These are phyloP conservation scores for Archilochus colubris DNA, from an alignment of 2,113 vertebrate genomes.

Conservation along the genomic window DNA sequence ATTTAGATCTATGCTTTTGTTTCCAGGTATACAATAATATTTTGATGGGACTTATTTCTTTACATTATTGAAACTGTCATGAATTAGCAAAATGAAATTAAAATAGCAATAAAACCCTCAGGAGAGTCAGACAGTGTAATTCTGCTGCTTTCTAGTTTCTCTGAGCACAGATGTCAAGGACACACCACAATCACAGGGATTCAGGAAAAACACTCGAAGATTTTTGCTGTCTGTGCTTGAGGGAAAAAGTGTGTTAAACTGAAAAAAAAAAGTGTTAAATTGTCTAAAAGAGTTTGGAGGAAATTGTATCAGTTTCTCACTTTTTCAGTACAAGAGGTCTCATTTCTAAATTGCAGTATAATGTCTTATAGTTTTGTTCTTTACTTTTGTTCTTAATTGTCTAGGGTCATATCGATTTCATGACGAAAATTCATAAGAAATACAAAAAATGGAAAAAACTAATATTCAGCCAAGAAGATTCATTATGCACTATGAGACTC, in stretches of 20 bases:
- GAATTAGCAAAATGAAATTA: constrained; percentile 37
- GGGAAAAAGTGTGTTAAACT: neutral
- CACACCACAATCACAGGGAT: neutral
- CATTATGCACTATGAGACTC: neutral
- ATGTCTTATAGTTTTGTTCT: neutral
- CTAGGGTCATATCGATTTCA: neutral
- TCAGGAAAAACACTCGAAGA: neutral
- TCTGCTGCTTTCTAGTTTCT: constrained; percentile 32
- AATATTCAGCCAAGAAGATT: neutral
- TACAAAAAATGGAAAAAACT: neutral
- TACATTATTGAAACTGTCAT: constrained; percentile 21
- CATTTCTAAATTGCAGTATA: neutral
- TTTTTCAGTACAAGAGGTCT: neutral
- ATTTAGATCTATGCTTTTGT: neutral
- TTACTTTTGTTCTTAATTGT: neutral
- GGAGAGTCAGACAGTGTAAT: neutral
- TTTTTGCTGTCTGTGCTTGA: neutral
- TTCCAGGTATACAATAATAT: neutral
- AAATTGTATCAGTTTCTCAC: neutral
- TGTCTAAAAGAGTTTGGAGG: neutral
- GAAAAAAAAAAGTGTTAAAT: neutral
- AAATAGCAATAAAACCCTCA: neutral
- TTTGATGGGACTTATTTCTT: constrained; percentile 1
- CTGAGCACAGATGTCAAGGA: neutral
- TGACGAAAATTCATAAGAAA: neutral